phyloP scores from a whole-genome alignment of 2,113 vertebrate genomes.

The Phoxinus phoxinus region DNA sequence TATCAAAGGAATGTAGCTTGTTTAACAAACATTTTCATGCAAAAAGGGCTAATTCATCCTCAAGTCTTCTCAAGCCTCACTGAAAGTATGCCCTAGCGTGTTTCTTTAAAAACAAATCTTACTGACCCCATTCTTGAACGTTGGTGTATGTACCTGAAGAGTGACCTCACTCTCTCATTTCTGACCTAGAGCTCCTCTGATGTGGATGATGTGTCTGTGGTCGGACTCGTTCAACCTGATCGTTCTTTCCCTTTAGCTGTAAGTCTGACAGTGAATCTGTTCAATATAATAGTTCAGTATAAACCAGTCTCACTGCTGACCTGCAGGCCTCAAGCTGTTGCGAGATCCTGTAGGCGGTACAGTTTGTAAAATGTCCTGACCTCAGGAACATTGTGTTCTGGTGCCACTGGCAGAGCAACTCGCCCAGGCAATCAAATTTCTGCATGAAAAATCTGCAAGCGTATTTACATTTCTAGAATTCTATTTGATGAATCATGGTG shows the following conservation, averaged over 20 bases:
- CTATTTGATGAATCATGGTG: neutral
- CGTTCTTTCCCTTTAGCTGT: constrained; percentile 48
- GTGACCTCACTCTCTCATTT: neutral
- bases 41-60: too few species aligned
- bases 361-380: neutral
- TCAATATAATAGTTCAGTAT: neutral
- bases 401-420: neutral
- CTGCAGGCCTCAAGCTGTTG: neutral
- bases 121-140: neutral
- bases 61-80: too few species aligned
- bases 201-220: constrained; percentile 67
- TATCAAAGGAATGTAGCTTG: neutral
- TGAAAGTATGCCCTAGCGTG: too few species aligned
- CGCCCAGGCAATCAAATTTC: neutral
- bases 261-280: neutral
- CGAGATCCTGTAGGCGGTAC: neutral
- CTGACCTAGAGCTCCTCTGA: constrained; percentile 73
- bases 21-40: neutral
- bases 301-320: neutral
- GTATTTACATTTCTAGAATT: neutral
- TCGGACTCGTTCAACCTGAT: constrained; percentile 66
- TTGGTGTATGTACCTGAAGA: neutral
- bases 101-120: constrained; percentile 4
- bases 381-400: neutral
- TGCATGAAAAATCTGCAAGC: neutral